Conservation (phyloP, 2,888 invertebrate genomes). For the Plagodis dolabraria region DNA sequence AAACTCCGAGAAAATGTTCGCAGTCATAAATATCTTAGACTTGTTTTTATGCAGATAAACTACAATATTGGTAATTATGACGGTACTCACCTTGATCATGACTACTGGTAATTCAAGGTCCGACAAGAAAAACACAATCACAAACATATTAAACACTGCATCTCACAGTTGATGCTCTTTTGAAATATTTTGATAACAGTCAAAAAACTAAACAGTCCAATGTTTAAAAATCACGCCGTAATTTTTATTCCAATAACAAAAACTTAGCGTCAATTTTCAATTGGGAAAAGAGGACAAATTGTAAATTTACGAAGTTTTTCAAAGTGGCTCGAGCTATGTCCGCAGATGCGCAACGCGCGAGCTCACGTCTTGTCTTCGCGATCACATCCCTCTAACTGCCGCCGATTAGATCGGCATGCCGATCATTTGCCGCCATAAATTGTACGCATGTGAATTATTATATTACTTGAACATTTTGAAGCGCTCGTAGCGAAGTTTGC, state of each 20-base stretch:
- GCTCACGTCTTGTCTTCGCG: conserved; percentile 16
- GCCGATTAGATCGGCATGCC: background rate
- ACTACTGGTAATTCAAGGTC: conserved; percentile 19
- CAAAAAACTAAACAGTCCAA: no score
- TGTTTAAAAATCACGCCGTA: no score
- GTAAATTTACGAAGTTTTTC: conserved; percentile 3
- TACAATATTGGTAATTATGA: conserved; percentile 7
- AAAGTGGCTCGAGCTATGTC: conserved; percentile 1
- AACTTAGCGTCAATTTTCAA: background rate
- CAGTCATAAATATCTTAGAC: background rate
- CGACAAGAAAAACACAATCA: conserved; percentile 8
- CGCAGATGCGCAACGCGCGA: background rate
- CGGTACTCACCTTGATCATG: conserved; percentile 13
- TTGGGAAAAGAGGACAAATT: background rate
- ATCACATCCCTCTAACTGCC: conserved; percentile 22
- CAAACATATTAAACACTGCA: conserved; percentile 1
- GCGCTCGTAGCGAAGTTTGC: no score
- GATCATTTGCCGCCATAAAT: conserved; percentile 2
- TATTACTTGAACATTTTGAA: no score
- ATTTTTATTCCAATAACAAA: no score
- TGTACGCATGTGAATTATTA: background rate
- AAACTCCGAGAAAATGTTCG: background rate
- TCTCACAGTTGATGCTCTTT: conserved; percentile 2
- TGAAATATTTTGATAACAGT: no score
- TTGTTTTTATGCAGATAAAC: background rate